A percentile compares a stretch with the other conserved stretches of the same genome.
phyloP scores from a whole-genome alignment of 2,113 vertebrate genomes.

The Sinocyclocheilus maitianheensis region DNA sequence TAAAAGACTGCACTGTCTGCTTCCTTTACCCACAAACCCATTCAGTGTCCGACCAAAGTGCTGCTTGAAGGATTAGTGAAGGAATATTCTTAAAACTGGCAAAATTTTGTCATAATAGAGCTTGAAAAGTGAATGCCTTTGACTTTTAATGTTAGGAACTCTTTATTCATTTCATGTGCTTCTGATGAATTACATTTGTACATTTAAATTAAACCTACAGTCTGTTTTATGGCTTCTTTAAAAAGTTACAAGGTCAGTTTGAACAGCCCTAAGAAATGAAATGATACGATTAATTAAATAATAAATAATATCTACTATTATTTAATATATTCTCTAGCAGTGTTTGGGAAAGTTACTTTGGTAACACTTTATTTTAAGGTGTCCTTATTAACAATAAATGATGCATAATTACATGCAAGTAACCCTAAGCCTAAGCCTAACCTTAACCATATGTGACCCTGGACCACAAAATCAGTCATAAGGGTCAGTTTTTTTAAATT shows the following conservation, averaged over 20 bases:
- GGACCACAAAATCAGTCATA: no score
- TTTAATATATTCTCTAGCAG: not conserved
- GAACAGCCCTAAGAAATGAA: not conserved
- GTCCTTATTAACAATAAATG: no score
- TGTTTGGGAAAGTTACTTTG: no score
- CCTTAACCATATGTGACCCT: no score
- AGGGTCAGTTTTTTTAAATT: no score
- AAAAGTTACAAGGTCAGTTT: not conserved
- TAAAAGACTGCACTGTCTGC: slow-evolving; percentile 29
- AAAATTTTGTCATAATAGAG: not conserved
- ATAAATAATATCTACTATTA: not conserved
- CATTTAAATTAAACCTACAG: not conserved
- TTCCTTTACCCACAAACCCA: not conserved
- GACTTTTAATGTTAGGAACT: not conserved
- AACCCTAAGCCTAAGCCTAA: no score
- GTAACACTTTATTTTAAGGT: no score
- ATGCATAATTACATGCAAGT: no score
- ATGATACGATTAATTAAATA: not conserved
- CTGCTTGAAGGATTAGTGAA: not conserved
- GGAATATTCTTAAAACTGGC: not conserved
- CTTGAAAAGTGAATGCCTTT: not conserved
- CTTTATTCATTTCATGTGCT: not conserved
- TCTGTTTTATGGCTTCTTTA: not conserved
- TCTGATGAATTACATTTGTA: not conserved
- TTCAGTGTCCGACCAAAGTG: not conserved